Evolutionary conservation across 2,797 vertebrate species (phyloP).

Genomic region (Heterohyrax brucei): DNA sequence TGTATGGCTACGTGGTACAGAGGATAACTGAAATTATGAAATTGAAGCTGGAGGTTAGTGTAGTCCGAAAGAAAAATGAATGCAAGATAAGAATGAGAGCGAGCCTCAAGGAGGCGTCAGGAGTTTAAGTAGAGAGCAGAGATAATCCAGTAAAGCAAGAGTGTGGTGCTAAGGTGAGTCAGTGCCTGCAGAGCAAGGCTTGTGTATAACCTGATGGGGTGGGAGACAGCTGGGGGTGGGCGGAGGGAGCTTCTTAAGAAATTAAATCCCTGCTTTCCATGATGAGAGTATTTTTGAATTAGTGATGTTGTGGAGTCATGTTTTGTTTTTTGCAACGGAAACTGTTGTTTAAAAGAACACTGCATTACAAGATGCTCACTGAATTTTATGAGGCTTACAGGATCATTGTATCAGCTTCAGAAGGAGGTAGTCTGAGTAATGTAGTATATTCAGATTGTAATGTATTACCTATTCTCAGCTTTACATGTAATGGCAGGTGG

Average conservation of each 20-base stretch:
- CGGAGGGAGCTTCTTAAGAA: neutral
- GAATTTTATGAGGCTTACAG: neutral
- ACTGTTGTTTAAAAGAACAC: constrained; percentile 19
- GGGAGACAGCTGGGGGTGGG: neutral
- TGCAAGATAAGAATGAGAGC: neutral
- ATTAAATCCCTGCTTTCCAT: neutral
- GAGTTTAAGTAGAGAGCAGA: neutral
- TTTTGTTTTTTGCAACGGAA: neutral
- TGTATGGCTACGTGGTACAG: neutral
- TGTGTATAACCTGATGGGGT: neutral
- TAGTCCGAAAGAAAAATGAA: constrained; percentile 43
- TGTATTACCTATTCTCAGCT: too few species aligned
- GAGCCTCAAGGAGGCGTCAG: neutral
- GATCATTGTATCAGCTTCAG: constrained; percentile 27
- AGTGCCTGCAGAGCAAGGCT: neutral
- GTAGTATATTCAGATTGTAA: neutral
- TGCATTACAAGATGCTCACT: neutral
- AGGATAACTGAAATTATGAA: neutral
- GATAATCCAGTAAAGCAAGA: neutral
- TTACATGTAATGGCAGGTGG: too few species aligned
- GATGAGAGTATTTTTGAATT: constrained; percentile 36
- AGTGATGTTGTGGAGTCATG: neutral
- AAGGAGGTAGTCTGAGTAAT: constrained; percentile 31
- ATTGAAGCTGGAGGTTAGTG: neutral
- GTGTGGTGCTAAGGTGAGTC: neutral